A percentile compares a stretch with the other conserved stretches of the same genome.
phyloP scores from a whole-genome alignment of 2,888 invertebrate species.

The Ctenicera cuprea region DNA sequence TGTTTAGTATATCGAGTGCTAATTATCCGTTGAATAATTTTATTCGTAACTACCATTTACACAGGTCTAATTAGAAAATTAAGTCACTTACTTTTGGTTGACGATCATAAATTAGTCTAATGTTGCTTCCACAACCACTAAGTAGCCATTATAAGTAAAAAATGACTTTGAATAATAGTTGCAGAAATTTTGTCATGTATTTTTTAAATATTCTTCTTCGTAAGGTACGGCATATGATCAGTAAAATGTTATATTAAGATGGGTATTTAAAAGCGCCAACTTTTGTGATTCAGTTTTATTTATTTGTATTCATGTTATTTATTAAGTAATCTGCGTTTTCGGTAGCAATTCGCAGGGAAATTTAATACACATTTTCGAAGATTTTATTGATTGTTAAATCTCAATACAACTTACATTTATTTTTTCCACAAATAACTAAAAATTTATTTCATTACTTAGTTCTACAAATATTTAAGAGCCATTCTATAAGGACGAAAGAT shows the following conservation, averaged over 20 bases:
- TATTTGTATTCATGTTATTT: not conserved
- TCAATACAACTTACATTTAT: conserved; percentile 25
- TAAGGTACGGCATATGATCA: not conserved
- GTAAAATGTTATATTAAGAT: not conserved
- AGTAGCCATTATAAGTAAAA: not conserved
- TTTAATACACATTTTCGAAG: conserved; percentile 4
- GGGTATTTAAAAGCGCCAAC: not conserved
- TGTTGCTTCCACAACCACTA: conserved; percentile 15
- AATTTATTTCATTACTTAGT: conserved; percentile 9
- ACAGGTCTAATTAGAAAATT: conserved; percentile 17
- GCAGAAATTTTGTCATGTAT: not conserved
- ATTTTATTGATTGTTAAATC: conserved; percentile 20
- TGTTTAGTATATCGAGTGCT: conserved; percentile 14
- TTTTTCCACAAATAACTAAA: conserved; percentile 1
- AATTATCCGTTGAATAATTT: conserved; percentile 1
- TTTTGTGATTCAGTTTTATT: not conserved
- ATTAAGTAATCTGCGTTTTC: not conserved
- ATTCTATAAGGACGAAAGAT: conserved; percentile 32
- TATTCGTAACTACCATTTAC: conserved; percentile 9
- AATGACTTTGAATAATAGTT: conserved; percentile 1
- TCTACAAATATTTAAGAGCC: conserved; percentile 31
- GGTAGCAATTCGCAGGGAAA: not conserved
- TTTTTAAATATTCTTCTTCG: not conserved
- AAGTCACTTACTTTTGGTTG: conserved; percentile 15
- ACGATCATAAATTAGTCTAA: conserved; percentile 6